Percentiles rank a stretch among this genome's conserved stretches.
phyloP scores from a whole-genome alignment of 2,888 invertebrate species.

The Dynastes hyllus region DNA sequence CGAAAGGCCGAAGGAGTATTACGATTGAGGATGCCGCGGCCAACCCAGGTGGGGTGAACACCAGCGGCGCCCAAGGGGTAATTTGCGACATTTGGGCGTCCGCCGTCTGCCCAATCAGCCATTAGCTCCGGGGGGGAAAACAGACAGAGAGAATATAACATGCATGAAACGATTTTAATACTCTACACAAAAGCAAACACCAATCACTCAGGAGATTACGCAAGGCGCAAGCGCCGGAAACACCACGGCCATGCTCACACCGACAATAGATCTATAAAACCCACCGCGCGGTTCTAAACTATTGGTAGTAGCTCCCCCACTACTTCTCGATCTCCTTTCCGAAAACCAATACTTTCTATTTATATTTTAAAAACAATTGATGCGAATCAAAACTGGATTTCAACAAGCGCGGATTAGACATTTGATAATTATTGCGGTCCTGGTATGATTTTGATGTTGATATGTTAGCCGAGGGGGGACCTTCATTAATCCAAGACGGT shows the following conservation, averaged over 20 bases:
- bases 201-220: slow-evolving; percentile 52
- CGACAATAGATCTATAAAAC: slow-evolving; percentile 53
- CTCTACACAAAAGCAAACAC: slow-evolving; percentile 52
- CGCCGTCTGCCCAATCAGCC: slow-evolving; percentile 60
- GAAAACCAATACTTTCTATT: slow-evolving; percentile 50
- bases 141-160: slow-evolving; percentile 49
- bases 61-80: slow-evolving; percentile 53
- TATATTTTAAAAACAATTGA: slow-evolving; percentile 40
- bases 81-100: slow-evolving; percentile 59
- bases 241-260: slow-evolving; percentile 54
- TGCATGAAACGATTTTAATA: slow-evolving; percentile 51
- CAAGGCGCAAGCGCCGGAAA: slow-evolving; percentile 48
- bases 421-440: slow-evolving; percentile 26
- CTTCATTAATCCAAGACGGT: neutral
- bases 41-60: slow-evolving; percentile 54
- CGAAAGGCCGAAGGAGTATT: slow-evolving; percentile 21
- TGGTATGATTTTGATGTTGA: slow-evolving; percentile 15
- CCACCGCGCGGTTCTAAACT: slow-evolving; percentile 46
- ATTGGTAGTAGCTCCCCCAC: slow-evolving; percentile 50
- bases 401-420: slow-evolving; percentile 12
- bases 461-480: neutral
- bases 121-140: slow-evolving; percentile 57
- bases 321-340: slow-evolving; percentile 31
- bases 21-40: slow-evolving; percentile 27
- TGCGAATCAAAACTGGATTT: slow-evolving; percentile 15